Base-by-base conservation (phyloP, 2,888 invertebrate species). In the Drosophila picticornis region DNA sequence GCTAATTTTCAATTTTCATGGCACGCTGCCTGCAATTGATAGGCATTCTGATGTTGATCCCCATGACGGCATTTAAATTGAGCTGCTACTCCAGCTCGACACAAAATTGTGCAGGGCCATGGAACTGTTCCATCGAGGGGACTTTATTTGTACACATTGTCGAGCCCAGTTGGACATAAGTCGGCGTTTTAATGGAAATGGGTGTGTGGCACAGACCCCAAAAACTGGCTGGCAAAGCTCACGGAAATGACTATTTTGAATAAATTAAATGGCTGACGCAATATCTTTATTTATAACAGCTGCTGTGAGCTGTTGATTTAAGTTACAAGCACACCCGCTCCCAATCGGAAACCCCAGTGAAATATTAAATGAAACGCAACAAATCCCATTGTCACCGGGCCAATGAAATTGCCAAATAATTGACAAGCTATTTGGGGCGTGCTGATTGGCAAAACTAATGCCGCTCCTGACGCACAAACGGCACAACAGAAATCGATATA, bases 211-310 rank as follows among this genome's bases (percentile, higher is more conserved):
- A 16, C 16, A 57, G 13, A 16, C 27, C 27, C 29, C 57, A 61
- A 29, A 27, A 63, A 59, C 48, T 68, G 50, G 59, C 29, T 22
- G 55, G 29, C 52, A 79, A 77, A 76, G 70, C 80, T 73, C 70
- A 75, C 80, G 85, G 77, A 84, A 81, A 81, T 79, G 81, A 77
- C 76, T 80, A 81, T 87, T 87, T 85, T 87, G 78, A 80, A 85
- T 87, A 84, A 87, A 85, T 85, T 87, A 85, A 85, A 83, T 80
- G 80, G 46, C 61, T 66, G 74, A 52, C 60, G 27, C 75, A 69
- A 85, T 87, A 87, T 87, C 84, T 87, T 84, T 83, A 87, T 87
- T 87, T 87, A 85, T 85, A 84, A 84, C 85, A 87, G 80, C 84
- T 82, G 81, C 38, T 67, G 66, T 13, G 53, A 75, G 78, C 78